Conservation (phyloP, 2,113 vertebrate species). For the Pelusios castaneus region DNA sequence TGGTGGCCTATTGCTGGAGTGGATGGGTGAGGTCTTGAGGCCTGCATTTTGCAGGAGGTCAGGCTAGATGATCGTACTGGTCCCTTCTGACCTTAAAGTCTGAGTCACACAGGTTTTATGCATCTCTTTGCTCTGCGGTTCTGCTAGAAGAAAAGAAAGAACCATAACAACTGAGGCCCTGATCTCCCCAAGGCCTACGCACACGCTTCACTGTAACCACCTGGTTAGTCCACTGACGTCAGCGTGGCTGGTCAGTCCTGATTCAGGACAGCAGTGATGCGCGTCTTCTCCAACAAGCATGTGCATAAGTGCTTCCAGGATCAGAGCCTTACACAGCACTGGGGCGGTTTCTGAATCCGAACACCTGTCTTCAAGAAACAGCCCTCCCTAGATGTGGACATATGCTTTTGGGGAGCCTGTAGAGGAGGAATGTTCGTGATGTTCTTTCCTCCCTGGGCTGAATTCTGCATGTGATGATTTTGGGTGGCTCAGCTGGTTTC, state of each 20-base stretch:
- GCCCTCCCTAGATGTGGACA: not conserved
- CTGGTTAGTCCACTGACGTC: not conserved
- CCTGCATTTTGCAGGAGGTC: no score
- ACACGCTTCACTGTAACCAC: no score
- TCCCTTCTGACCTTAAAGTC: no score
- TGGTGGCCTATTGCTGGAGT: no score
- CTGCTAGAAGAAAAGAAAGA: not conserved
- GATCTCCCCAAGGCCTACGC: not conserved
- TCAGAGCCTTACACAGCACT: not conserved
- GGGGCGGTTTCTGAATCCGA: not conserved
- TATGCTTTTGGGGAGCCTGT: not conserved
- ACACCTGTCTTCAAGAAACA: not conserved
- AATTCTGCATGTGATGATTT: not conserved
- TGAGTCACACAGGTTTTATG: not conserved
- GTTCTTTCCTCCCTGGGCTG: not conserved
- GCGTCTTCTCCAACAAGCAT: not conserved
- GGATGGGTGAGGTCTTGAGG: no score
- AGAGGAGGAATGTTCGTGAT: not conserved
- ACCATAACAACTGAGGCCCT: no score
- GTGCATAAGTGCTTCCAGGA: no score
- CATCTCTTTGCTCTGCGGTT: fast-evolving
- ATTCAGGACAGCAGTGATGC: not conserved
- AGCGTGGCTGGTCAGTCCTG: not conserved
- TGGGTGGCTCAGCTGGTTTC: not conserved
- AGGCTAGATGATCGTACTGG: no score